Percentiles rank a stretch among this genome's conserved stretches.
These are phyloP conservation scores for Drosophila rubida DNA, from an alignment of 2,888 invertebrate genomes.

Conservation along the genomic window DNA sequence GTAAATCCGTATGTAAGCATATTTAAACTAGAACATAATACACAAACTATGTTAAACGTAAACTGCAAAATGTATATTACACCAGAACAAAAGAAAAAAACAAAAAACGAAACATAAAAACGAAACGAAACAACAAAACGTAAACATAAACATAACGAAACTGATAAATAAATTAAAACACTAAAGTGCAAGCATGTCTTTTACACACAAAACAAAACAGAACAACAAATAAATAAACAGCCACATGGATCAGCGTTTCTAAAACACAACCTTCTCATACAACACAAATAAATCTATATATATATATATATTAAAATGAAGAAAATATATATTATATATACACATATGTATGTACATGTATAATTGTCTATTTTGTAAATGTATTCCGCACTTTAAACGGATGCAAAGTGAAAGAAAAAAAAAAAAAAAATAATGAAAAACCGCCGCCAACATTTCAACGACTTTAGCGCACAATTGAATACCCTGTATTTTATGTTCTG, in stretches of 20 bases:
- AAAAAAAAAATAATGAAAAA: neutral
- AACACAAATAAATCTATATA: conserved; percentile 52
- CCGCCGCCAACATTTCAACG: conserved; percentile 11
- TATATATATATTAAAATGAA: conserved; percentile 35
- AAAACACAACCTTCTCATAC: conserved; percentile 60
- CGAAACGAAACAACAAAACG: conserved; percentile 15
- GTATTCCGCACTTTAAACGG: conserved; percentile 45
- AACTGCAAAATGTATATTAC: conserved; percentile 60
- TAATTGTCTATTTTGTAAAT: conserved; percentile 65
- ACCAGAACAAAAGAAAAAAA: conserved; percentile 51
- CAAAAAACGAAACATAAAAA: conserved; percentile 34
- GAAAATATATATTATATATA: conserved; percentile 30
- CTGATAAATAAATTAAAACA: conserved; percentile 33
- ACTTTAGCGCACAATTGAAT: conserved; percentile 34
- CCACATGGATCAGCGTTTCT: conserved; percentile 67
- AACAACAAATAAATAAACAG: conserved; percentile 28
- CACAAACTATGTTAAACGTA: conserved; percentile 31
- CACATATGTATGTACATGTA: conserved; percentile 39
- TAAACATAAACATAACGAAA: conserved; percentile 13
- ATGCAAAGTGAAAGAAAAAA: conserved; percentile 17
- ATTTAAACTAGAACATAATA: conserved; percentile 45
- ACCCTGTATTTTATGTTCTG: neutral
- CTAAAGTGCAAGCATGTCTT: conserved; percentile 55
- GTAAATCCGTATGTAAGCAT: conserved; percentile 50
- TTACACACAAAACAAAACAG: conserved; percentile 51